Evolutionary conservation across 2,113 vertebrate species (phyloP).

Genomic region (Eolophus roseicapilla): DNA sequence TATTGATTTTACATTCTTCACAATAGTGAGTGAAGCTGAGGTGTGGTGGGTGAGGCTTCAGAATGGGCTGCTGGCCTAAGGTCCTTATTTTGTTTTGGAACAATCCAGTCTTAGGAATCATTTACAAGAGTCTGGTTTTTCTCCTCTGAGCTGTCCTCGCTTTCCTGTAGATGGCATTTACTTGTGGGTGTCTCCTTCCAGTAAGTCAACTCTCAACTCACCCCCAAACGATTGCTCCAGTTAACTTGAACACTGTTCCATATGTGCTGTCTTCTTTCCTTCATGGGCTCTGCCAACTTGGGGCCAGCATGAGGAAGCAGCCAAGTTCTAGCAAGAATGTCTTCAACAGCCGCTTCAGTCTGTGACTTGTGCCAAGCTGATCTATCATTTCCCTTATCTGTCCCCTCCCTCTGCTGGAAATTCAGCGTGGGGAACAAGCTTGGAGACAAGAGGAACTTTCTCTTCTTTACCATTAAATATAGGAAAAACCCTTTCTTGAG

Average conservation of each 20-base stretch:
- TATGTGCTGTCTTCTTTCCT: background rate
- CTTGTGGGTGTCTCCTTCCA: background rate
- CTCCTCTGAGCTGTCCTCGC: background rate
- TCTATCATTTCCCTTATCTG: background rate
- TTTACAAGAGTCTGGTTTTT: background rate
- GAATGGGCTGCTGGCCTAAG: background rate
- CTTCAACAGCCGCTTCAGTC: background rate
- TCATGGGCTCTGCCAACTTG: background rate
- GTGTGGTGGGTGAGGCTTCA: background rate
- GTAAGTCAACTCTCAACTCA: background rate
- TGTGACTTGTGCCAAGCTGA: background rate
- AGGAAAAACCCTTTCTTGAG: background rate
- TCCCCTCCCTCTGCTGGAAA: background rate
- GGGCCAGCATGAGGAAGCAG: background rate
- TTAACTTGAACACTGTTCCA: background rate
- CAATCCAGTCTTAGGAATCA: background rate
- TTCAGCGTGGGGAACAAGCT: background rate
- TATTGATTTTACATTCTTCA: background rate
- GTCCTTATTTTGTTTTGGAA: background rate
- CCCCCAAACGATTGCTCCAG: background rate
- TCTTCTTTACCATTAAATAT: background rate
- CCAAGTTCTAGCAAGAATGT: background rate
- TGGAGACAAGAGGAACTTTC: background rate
- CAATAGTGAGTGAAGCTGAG: background rate
- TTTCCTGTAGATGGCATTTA: background rate